These are phyloP conservation scores for Nephrotoma flavescens DNA, from an alignment of 2,888 invertebrate genomes.

Conservation along the genomic window DNA sequence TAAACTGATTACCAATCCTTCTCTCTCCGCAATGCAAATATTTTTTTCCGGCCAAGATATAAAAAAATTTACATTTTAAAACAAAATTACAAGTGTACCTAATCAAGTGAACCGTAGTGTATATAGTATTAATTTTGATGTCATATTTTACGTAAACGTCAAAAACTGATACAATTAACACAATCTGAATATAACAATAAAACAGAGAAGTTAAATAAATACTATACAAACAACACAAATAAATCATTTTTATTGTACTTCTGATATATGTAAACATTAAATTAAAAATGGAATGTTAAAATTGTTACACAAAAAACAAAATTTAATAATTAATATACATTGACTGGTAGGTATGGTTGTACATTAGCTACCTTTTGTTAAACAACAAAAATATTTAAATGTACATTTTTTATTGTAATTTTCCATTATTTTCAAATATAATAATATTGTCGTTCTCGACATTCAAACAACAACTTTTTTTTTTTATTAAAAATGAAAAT, in stretches of 20 bases:
- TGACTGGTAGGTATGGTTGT: not conserved
- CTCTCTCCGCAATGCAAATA: no score
- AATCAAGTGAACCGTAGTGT: no score
- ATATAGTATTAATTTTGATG: no score
- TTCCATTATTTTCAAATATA: not conserved
- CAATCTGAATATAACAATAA: not conserved
- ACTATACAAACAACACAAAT: not conserved
- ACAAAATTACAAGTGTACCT: no score
- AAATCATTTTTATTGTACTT: not conserved
- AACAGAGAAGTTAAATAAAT: not conserved
- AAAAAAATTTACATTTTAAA: no score
- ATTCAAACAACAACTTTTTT: not conserved
- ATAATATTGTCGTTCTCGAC: not conserved
- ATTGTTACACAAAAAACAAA: not conserved
- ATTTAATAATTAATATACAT: not conserved
- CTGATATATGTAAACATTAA: not conserved
- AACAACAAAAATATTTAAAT: conserved; percentile 2
- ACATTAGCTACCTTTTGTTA: not conserved
- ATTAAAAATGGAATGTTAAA: not conserved
- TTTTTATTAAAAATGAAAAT: not conserved
- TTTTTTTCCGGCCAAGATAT: no score
- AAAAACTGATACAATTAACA: not conserved
- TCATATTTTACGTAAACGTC: no score
- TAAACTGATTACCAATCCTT: no score
- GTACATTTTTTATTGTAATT: not conserved